phyloP scores from a whole-genome alignment of 2,797 vertebrate genomes.

The Mus minutoides region DNA sequence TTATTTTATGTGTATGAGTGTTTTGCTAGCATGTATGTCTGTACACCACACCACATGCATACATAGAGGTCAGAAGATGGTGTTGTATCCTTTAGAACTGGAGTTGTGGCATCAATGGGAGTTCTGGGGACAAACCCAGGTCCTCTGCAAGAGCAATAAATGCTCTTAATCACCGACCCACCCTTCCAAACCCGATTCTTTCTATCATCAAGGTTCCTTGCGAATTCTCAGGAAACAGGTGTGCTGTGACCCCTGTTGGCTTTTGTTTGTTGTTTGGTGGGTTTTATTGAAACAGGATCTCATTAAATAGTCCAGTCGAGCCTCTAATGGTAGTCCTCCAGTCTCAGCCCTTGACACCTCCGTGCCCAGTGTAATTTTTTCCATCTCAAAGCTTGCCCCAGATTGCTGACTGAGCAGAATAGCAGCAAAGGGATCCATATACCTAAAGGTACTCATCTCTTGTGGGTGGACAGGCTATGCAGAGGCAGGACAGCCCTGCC shows the following conservation, averaged over 20 bases:
- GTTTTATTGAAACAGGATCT: background rate
- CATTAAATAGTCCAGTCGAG: no score
- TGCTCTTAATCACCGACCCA: background rate
- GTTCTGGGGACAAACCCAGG: background rate
- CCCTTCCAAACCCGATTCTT: constrained; percentile 55
- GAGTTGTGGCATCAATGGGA: background rate
- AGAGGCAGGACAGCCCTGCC: background rate
- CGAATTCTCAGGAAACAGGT: background rate
- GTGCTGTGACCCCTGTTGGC: background rate
- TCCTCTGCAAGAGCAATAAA: background rate
- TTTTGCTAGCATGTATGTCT: background rate
- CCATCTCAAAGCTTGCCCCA: background rate
- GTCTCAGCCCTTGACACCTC: background rate
- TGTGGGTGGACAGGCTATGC: background rate
- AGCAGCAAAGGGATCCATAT: background rate
- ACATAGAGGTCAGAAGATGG: background rate
- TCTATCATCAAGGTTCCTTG: constrained; percentile 5
- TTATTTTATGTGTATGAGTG: background rate
- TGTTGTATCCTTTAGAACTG: background rate
- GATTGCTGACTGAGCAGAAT: background rate
- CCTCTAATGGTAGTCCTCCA: background rate
- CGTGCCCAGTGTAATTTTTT: background rate
- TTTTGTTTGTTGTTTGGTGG: background rate
- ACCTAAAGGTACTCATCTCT: background rate
- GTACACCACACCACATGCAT: background rate